These are phyloP conservation scores for Terebella lapidaria DNA, from an alignment of 2,888 invertebrate genomes.

Conservation along the genomic window DNA sequence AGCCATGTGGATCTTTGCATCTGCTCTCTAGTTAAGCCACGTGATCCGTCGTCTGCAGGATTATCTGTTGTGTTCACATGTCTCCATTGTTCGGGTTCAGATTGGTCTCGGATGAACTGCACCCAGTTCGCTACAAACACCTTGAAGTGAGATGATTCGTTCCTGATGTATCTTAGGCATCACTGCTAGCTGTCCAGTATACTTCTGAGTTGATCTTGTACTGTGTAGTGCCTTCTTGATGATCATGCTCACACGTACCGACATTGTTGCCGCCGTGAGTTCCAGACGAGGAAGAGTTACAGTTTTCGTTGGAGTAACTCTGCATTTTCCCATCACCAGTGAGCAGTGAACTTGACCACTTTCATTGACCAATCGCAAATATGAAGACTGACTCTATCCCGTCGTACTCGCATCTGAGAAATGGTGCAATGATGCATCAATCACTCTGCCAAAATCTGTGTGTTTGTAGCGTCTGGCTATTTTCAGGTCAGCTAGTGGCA, in stretches of 20 bases:
- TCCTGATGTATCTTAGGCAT: slow-evolving; percentile 26
- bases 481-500: not conserved
- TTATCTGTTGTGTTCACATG: slow-evolving; percentile 23
- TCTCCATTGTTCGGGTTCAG: slow-evolving; percentile 23
- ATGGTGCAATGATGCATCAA: slow-evolving; percentile 20
- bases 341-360: slow-evolving; percentile 18
- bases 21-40: slow-evolving; percentile 14
- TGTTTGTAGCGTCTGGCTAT: slow-evolving; percentile 18
- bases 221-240: not conserved
- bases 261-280: slow-evolving; percentile 21
- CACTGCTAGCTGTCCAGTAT: too few relatives aligned
- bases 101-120: slow-evolving; percentile 21
- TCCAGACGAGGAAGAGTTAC: slow-evolving; percentile 25
- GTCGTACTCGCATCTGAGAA: slow-evolving; percentile 25
- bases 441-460: slow-evolving; percentile 18
- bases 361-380: slow-evolving; percentile 18
- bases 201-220: not conserved
- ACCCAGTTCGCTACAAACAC: slow-evolving; percentile 29
- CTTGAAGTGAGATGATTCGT: slow-evolving; percentile 25
- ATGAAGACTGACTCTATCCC: slow-evolving; percentile 21
- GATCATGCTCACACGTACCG: slow-evolving; percentile 2
- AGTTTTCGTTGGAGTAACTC: slow-evolving; percentile 24
- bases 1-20: slow-evolving; percentile 1
- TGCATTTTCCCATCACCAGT: slow-evolving; percentile 24
- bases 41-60: slow-evolving; percentile 26